Evolutionary conservation across 2,113 vertebrate genomes (phyloP).

Genomic region (Archocentrus centrarchus): DNA sequence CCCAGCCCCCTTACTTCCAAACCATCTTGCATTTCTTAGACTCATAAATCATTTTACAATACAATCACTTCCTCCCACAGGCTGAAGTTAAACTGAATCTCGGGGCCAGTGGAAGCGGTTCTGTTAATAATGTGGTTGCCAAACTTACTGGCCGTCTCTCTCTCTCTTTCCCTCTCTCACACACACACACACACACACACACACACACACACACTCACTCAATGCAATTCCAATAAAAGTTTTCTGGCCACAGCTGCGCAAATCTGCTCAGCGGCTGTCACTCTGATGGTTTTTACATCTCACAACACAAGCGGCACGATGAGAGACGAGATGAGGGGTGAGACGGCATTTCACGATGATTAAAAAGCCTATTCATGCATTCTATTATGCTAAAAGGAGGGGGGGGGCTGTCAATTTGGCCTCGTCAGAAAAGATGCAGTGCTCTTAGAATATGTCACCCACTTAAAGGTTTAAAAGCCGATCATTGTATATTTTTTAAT

Average conservation of each 20-base stretch:
- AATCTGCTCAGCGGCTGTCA: conserved; percentile 44
- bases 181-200: not conserved
- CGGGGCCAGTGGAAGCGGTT: conserved; percentile 9
- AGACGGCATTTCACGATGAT: not conserved
- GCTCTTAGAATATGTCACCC: conserved; percentile 19
- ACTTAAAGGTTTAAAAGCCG: not conserved
- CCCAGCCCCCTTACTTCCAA: not conserved
- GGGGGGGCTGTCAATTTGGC: conserved; percentile 37
- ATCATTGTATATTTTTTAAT: not conserved
- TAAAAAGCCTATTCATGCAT: conserved; percentile 21
- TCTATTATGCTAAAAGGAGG: conserved; percentile 15
- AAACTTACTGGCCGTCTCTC: conserved; percentile 17
- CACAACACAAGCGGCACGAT: not conserved
- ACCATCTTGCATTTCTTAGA: conserved; percentile 8
- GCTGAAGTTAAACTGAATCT: conserved; percentile 18
- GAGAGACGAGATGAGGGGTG: conserved; percentile 18
- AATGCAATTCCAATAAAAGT: conserved; percentile 42
- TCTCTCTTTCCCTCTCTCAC: not conserved
- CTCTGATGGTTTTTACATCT: conserved; percentile 37
- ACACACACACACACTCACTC: not conserved
- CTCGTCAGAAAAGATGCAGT: not conserved
- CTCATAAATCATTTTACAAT: conserved; percentile 24
- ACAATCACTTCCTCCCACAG: conserved; percentile 22
- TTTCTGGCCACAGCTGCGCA: conserved; percentile 19
- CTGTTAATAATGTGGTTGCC: conserved; percentile 37